Evolutionary conservation across 2,888 invertebrate species (phyloP).

Genomic region (Meandrusa payeni): DNA sequence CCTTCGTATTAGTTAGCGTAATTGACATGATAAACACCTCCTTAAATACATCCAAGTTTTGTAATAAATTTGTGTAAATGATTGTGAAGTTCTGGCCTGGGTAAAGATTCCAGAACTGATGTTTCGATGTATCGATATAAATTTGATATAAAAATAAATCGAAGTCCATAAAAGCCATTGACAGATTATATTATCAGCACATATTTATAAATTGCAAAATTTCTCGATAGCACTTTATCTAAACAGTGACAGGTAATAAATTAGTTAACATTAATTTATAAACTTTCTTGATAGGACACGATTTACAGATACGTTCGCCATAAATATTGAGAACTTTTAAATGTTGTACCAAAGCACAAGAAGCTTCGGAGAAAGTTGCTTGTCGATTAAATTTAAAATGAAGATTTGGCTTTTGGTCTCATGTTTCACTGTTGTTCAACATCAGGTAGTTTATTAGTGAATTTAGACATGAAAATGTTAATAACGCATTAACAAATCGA

Average conservation of each 20-base stretch:
- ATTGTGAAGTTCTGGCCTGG: too few species aligned
- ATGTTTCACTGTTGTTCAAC: slow-evolving; percentile 3
- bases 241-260: background rate
- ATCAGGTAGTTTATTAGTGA: too few species aligned
- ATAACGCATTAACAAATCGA: too few species aligned
- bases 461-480: too few species aligned
- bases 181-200: background rate
- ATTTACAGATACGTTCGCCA: slow-evolving; percentile 13
- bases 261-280: background rate
- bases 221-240: slow-evolving; percentile 9
- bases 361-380: background rate
- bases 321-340: slow-evolving; percentile 8
- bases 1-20: too few species aligned
- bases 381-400: slow-evolving; percentile 1
- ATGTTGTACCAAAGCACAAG: slow-evolving; percentile 1
- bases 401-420: background rate
- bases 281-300: slow-evolving; percentile 19
- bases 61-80: too few species aligned
- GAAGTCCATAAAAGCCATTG: too few species aligned
- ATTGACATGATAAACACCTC: too few species aligned
- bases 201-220: slow-evolving; percentile 20
- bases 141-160: too few species aligned
- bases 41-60: too few species aligned
- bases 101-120: too few species aligned
- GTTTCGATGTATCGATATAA: too few species aligned